phyloP scores from a whole-genome alignment of 2,113 vertebrate genomes.

The Ellobius talpinus region DNA sequence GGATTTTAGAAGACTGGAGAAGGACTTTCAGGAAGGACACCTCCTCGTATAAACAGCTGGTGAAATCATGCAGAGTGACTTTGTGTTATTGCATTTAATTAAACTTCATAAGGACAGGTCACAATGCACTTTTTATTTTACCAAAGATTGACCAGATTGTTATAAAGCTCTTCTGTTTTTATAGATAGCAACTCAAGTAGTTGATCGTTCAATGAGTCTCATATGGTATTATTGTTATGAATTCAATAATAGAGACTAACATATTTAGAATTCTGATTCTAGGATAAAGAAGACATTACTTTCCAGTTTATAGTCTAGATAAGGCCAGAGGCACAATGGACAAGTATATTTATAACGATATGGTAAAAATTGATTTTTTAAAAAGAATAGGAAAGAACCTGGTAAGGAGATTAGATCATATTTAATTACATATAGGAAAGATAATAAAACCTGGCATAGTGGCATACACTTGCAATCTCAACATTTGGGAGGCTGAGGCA shows the following conservation, averaged over 20 bases:
- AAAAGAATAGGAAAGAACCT: not conserved
- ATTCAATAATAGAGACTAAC: not conserved
- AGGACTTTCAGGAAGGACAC: constrained; percentile 27
- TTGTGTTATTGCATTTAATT: not conserved
- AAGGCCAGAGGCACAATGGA: not conserved
- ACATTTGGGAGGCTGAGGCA: not conserved
- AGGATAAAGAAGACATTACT: not conserved
- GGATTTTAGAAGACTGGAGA: constrained; percentile 4
- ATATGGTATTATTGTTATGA: not conserved
- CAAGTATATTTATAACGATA: not conserved
- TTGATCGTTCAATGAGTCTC: constrained; percentile 21
- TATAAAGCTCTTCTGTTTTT: constrained; percentile 32
- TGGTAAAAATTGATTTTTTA: constrained; percentile 4
- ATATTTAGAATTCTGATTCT: not conserved
- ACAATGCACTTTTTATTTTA: not conserved
- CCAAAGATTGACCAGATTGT: not conserved
- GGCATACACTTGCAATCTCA: not conserved
- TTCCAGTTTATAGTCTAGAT: not conserved
- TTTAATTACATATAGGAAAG: not conserved
- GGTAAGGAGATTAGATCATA: not conserved
- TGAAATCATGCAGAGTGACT: not conserved
- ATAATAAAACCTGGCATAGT: not conserved
- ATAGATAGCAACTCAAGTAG: not conserved
- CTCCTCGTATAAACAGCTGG: not conserved
- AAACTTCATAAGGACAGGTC: not conserved